Percentiles rank a stretch among this genome's conserved stretches.
phyloP scores from a whole-genome alignment of 2,797 vertebrate genomes.

The Anguilla megastoma region DNA sequence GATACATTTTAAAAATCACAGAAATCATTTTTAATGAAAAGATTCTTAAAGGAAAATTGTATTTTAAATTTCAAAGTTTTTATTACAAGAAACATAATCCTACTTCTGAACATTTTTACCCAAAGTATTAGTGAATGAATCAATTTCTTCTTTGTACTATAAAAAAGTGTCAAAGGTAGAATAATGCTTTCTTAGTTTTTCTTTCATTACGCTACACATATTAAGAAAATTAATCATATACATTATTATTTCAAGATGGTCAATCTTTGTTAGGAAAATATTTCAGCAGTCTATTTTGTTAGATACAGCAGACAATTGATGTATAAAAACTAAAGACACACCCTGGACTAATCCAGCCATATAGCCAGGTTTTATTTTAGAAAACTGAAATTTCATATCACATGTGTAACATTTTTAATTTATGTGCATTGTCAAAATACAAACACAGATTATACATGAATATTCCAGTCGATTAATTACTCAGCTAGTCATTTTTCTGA shows the following conservation, averaged over 20 bases:
- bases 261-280: slow-evolving; percentile 31
- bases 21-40: slow-evolving; percentile 51
- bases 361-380: slow-evolving; percentile 36
- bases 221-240: slow-evolving; percentile 37
- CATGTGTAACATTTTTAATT: slow-evolving; percentile 37
- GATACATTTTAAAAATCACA: slow-evolving; percentile 56
- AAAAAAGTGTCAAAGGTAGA: slow-evolving; percentile 16
- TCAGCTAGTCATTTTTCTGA: not conserved
- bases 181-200: not conserved
- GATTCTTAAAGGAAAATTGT: slow-evolving; percentile 45
- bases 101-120: not conserved
- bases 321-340: slow-evolving; percentile 48
- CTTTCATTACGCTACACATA: slow-evolving; percentile 37
- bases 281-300: slow-evolving; percentile 52
- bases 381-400: slow-evolving; percentile 40
- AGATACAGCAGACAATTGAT: slow-evolving; percentile 64
- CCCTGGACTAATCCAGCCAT: slow-evolving; percentile 33
- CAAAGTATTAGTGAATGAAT: slow-evolving; percentile 14
- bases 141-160: slow-evolving; percentile 10
- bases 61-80: slow-evolving; percentile 25
- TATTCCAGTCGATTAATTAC: slow-evolving; percentile 8
- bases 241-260: slow-evolving; percentile 49
- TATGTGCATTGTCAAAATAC: slow-evolving; percentile 32
- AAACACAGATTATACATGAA: slow-evolving; percentile 27
- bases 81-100: not conserved